Evolutionary conservation across 2,797 vertebrate genomes (phyloP), one percentile per base, ranked within the genome.

Genomic region (Glossophaga mutica): DNA sequence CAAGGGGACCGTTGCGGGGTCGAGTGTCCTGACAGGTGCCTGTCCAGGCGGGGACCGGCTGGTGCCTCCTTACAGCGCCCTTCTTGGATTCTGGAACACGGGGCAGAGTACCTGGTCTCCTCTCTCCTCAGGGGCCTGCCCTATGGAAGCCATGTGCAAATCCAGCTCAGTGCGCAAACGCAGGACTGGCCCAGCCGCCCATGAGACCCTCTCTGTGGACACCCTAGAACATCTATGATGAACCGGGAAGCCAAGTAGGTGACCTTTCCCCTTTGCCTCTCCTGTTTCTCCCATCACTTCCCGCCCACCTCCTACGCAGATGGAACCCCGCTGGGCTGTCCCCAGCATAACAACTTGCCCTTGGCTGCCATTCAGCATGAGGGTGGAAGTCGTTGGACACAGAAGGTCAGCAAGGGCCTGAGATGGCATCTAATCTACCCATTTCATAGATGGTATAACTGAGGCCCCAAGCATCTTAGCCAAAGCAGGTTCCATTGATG

Each of bases 231-330:
- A 77, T 39, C 84, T 91, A 22, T 70, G 76, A 96, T 90, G 96
- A 96, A 44, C 57, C 57, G 59, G 76, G 89, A 95, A 73, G n/a
- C 55, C 81, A 94, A 48, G 97, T 97, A 86, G 10, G 91, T 94
- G 62, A 37, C 22, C 57, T 26, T 18, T 24, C 21, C n/a, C 16
- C 59, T 68, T 52, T 8, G 8, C 29, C 42, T 65, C 79, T 37
- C 39, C 52, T 52, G 32, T 15, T n/a, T 21, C n/a, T n/a, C 22
- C 22, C 3, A 11, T 26, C 59, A 11, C 19, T 26, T 12, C 29
- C 15, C 7, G 1, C 44, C 32, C 29, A 15, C 86, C 32, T 15
- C 44, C 67, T 16, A 5, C 11, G 18, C 32, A 50, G 50, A 34
- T 7, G 6, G 12, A 37, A 22, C n/a, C n/a, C 48, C 39, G 2